phyloP scores from a whole-genome alignment of 2,113 vertebrate species.

The Oxyruncus cristatus region DNA sequence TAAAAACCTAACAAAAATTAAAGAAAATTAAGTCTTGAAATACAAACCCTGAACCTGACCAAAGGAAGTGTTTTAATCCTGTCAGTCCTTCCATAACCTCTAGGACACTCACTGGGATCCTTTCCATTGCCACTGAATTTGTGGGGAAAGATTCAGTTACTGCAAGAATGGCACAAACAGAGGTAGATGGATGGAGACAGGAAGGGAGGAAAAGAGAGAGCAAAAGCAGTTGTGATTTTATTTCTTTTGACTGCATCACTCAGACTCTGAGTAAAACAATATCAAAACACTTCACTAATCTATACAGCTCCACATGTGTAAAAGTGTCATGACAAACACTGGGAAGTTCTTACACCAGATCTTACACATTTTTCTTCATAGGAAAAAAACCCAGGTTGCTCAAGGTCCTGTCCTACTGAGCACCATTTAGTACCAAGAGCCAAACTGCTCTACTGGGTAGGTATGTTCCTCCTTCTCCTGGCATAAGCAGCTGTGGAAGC shows the following conservation, averaged over 20 bases:
- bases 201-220: neutral
- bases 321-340: neutral
- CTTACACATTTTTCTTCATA: neutral
- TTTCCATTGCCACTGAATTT: neutral
- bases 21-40: neutral
- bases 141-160: neutral
- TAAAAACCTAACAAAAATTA: neutral
- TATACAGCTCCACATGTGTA: neutral
- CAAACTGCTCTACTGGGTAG: neutral
- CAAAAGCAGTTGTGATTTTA: neutral
- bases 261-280: neutral
- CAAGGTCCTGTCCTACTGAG: neutral
- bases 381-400: fast-evolving
- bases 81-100: neutral
- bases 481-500: neutral
- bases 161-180: neutral
- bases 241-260: neutral
- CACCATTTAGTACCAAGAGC: neutral
- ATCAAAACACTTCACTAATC: neutral
- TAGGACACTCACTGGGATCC: neutral
- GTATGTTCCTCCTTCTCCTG: neutral
- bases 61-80: neutral
- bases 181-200: neutral
- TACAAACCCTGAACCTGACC: neutral
- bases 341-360: neutral